These are phyloP conservation scores for Chiroxiphia lanceolata DNA, from an alignment of 2,797 vertebrate species.

Conservation along the genomic window DNA sequence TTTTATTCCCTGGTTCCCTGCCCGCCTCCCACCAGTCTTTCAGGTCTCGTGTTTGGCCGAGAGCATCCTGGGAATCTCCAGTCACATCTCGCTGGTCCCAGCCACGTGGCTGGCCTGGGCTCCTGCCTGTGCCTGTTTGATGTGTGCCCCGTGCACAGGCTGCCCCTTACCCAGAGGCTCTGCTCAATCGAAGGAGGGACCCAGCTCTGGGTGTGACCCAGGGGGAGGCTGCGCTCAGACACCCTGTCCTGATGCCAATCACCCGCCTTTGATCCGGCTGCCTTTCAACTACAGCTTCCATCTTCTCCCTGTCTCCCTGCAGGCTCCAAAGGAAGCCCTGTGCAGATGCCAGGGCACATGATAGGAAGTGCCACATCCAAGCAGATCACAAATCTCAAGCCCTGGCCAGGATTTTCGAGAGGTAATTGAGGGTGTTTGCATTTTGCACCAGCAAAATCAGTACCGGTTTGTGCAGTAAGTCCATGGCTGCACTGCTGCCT, in stretches of 20 bases:
- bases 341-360: not conserved
- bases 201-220: not conserved
- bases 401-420: not conserved
- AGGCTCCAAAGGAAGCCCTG: not conserved
- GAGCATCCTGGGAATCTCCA: not conserved
- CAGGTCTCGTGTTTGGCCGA: not conserved
- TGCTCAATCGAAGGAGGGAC: not conserved
- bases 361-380: slow-evolving; percentile 27
- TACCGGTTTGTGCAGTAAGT: not conserved
- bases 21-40: not conserved
- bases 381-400: not conserved
- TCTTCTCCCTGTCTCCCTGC: not conserved
- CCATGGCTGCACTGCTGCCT: not conserved
- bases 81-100: not conserved
- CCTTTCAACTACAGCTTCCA: slow-evolving; percentile 11
- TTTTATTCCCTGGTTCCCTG: not conserved
- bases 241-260: slow-evolving; percentile 33
- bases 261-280: not conserved
- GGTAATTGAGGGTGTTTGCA: not conserved
- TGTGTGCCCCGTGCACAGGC: not conserved
- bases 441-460: not conserved
- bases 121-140: not conserved
- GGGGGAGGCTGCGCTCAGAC: not conserved
- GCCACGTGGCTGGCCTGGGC: not conserved
- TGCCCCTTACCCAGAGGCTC: not conserved